Evolutionary conservation across 37 sponge, comb jelly and placozoan species (phyloP), one percentile per base, ranked within the genome.

Genomic region (Hexactinellida sp.): DNA sequence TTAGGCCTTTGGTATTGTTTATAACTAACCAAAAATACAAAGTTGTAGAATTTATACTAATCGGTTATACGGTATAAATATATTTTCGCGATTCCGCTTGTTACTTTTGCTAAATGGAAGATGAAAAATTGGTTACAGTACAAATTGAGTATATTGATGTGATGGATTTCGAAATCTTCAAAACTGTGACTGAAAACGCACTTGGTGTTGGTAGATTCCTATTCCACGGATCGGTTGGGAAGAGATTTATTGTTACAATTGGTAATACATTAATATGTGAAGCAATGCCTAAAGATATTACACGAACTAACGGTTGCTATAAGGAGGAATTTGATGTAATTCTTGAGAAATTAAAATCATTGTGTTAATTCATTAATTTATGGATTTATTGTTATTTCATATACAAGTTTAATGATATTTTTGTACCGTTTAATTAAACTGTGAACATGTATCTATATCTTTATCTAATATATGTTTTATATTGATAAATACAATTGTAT

Each of bases 281-380:
- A n/a, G 5, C 21, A 25, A n/a, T 63, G 76, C 76, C 76, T 23
- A n/a, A 25, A 3, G 76, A 63, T 63, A 63, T n/a, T 5, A n/a
- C 34, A 63, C 76, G 76, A 25, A 25, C 5, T 32, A 23, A 63
- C 3, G 76, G 76, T 25, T 21, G 13, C 3, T 63, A 63, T 63
- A 23, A 63, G 5, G 76, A 1, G 34, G 76, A 63, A 63, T 63
- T 63, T 63, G 30, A 28, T n/a, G 30, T 5, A 3, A 63, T 63
- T 32, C 30, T 63, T 5, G 76, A 63, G 76, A 63, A 63, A 63
- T 63, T 63, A 63, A 63, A 63, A n/a, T 63, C 76, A 3, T n/a
- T 63, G 3, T 63, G 28, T 63, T 63, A n/a, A 63, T 32, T 3
- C 16, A n/a, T n/a, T n/a, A n/a, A n/a, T n/a, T n/a, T n/a, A n/a